Base-by-base conservation (phyloP, 2,888 invertebrate genomes). In the Cylindroiulus punctatus region DNA sequence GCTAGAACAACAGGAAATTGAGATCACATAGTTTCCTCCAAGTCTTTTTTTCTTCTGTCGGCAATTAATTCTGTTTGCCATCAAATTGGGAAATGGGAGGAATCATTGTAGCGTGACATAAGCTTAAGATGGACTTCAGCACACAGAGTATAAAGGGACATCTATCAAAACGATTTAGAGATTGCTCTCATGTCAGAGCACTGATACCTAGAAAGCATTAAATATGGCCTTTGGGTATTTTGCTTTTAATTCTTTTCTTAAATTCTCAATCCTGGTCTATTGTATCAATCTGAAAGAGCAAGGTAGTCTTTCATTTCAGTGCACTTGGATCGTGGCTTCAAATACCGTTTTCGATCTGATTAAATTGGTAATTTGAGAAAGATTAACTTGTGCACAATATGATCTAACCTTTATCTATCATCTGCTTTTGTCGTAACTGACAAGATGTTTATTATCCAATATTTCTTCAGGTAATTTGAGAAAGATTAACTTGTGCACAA, bases 1-100 rank as follows among this genome's bases (percentile, higher is more conserved):
- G 52, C n/a, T 52, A n/a, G 52, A 52, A 52, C 52, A 52, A 52
- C 52, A 52, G 52, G 52, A 52, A 52, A 52, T 52, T 52, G 52
- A 52, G 52, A 52, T n/a, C 52, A 52, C 52, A 52, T 7, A 52
- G 52, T 52, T 52, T 52, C 52, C 52, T 19, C 5, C n/a, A n/a
- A 52, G 52, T 52, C n/a, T 52, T 44, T n/a, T n/a, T n/a, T n/a
- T n/a, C n/a, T 52, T 52, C 52, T 52, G 52, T n/a, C 52, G n/a
- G 52, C 52, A 52, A 52, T 52, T 52, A 52, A 52, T 52, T 52
- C 52, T 19, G 52, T 52, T 52, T 52, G 52, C 52, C 52, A 52
- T 52, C 52, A 52, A 52, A 52, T 52, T 19, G 52, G 52, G 52
- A 52, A 52, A 52, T 14, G 52, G n/a, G 52, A 52, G 14, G n/a